Base-by-base conservation (phyloP, 2,888 invertebrate species). In the Entomobrya proxima region DNA sequence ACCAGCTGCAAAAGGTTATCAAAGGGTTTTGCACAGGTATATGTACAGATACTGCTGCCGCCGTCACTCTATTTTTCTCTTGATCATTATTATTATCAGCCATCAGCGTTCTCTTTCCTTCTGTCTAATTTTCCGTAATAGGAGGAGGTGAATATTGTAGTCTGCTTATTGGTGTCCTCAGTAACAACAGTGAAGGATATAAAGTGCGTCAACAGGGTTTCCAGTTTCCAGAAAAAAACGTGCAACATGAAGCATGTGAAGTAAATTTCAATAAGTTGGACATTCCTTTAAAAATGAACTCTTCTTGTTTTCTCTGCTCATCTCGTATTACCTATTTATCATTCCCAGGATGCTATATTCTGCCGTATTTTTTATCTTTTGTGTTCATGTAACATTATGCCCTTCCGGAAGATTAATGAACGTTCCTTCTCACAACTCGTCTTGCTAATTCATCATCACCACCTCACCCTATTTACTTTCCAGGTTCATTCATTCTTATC, bases 111-210 rank as follows among this genome's bases (percentile, higher is more conserved):
- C 37, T 24, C 37, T 13, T 67, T 67, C 24, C 67, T 40, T 72
- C 72, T n/a, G n/a, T n/a, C n/a, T n/a, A n/a, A 72, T 72, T 72
- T 72, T 72, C 72, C 50, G 27, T 72, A 50, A 50, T 47, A 18
- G 47, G 21, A 24, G 67, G 67, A 67, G 67, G 67, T 67, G 50
- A 50, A 72, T 32, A 37, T n/a, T n/a, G 37, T 55, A 44, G 15
- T n/a, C 24, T 18, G 35, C 24, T 27, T 27, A 44, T 37, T 32
- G 7, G 4, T 37, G 61, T 64, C 64, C 24, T 64, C 64, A 67
- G 13, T 35, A 64, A n/a, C 7, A 21, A 7, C 44, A 44, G 40
- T n/a, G n/a, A n/a, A n/a, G n/a, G n/a, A n/a, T n/a, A n/a, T n/a
- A n/a, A n/a, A n/a, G n/a, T n/a, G n/a, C n/a, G n/a, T n/a, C n/a